Conservation (phyloP, 2,797 vertebrate genomes). For the Prionace glauca region DNA sequence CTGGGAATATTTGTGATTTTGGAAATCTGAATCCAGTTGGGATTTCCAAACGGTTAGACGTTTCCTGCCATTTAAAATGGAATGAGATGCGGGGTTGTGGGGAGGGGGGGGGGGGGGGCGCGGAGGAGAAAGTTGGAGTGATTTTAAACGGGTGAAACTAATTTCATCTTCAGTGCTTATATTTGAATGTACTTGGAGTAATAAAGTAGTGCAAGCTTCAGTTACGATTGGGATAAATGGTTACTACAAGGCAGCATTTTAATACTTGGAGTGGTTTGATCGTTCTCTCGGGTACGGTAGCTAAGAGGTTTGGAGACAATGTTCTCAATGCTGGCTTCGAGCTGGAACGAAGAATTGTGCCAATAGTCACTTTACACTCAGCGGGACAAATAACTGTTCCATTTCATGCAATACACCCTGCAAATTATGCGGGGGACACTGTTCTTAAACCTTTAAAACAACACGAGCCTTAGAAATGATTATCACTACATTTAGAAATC, state of each 20-base stretch:
- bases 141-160: neutral
- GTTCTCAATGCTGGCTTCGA: neutral
- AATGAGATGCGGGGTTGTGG: no score
- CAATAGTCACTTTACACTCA: neutral
- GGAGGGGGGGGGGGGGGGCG: neutral
- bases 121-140: neutral
- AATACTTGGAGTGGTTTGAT: neutral
- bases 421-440: neutral
- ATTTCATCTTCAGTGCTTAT: neutral
- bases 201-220: neutral
- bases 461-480: neutral
- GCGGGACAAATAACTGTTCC: no score
- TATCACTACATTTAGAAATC: neutral
- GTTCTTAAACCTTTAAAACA: neutral
- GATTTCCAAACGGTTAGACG: neutral
- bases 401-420: neutral
- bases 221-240: neutral
- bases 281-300: neutral
- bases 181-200: neutral
- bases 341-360: neutral
- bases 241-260: neutral
- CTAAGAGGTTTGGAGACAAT: neutral
- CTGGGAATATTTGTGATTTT: neutral
- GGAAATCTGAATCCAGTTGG: neutral
- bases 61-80: neutral